A percentile compares a stretch with the other conserved stretches of the same genome.
Evolutionary conservation across 2,113 vertebrate species (phyloP).

Genomic region (Ailurus styani): DNA sequence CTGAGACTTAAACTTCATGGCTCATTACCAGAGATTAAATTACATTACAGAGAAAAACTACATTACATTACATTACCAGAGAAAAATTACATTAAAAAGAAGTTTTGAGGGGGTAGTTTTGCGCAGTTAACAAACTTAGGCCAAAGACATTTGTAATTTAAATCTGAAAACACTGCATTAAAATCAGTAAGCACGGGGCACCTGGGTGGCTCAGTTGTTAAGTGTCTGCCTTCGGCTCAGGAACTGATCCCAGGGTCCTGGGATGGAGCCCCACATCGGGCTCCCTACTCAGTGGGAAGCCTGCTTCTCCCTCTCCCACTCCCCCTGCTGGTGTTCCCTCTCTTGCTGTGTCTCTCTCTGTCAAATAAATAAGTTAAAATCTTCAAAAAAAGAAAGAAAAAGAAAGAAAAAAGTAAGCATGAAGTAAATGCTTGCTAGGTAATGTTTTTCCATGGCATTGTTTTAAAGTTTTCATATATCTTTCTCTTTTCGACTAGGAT

Average conservation of each 20-base stretch:
- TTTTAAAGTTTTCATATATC: background rate
- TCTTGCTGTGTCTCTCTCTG: no score
- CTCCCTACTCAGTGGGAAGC: no score
- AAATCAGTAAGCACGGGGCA: background rate
- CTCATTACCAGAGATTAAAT: background rate
- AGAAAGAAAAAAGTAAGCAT: no score
- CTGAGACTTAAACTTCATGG: background rate
- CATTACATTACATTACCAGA: no score
- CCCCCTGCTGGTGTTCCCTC: no score
- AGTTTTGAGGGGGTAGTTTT: background rate
- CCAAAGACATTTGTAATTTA: background rate
- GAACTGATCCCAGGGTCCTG: no score
- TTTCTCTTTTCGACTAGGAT: background rate
- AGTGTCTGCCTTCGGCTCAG: no score
- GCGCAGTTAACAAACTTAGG: background rate
- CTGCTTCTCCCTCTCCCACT: no score
- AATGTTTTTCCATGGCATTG: background rate
- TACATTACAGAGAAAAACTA: background rate
- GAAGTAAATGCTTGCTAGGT: background rate
- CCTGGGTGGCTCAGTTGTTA: no score
- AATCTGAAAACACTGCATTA: background rate
- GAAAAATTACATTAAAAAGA: background rate
- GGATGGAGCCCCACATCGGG: no score
- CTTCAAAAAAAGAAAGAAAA: no score
- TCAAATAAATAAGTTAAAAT: no score